phyloP scores from a whole-genome alignment of 2,888 invertebrate species.

The Drosophila limbata region DNA sequence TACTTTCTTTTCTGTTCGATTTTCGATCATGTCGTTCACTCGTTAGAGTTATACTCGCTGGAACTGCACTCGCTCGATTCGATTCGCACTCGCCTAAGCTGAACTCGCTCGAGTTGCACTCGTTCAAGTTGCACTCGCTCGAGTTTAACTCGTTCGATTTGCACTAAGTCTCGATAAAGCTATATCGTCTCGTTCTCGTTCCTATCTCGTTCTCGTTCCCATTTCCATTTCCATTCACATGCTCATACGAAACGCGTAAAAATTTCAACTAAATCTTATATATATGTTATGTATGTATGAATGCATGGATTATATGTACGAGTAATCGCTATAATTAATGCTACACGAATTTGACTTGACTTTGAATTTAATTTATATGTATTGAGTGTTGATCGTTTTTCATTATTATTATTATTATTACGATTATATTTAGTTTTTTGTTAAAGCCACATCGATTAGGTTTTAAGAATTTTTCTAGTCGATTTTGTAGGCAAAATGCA shows the following conservation, averaged over 20 bases:
- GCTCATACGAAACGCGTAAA: conserved; percentile 73
- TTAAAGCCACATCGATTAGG: conserved; percentile 79
- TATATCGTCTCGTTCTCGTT: conserved; percentile 40
- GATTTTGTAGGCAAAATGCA: conserved; percentile 48
- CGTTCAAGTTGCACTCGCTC: conserved; percentile 14
- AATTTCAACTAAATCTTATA: conserved; percentile 74
- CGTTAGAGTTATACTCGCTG: conserved; percentile 9
- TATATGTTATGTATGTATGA: conserved; percentile 33
- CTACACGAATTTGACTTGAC: conserved; percentile 74
- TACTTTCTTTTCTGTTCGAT: conserved; percentile 73
- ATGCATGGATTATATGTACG: conserved; percentile 39
- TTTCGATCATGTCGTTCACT: conserved; percentile 47
- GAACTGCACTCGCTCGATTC: conserved; percentile 13
- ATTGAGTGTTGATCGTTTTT: conserved; percentile 21
- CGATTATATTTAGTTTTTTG: conserved; percentile 54
- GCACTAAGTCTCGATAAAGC: conserved; percentile 66
- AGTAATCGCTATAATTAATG: conserved; percentile 58
- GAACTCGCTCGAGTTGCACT: conserved; percentile 8
- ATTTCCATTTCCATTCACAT: conserved; percentile 13
- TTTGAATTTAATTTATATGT: conserved; percentile 18
- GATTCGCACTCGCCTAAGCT: conserved; percentile 41
- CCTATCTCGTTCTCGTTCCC: conserved; percentile 11
- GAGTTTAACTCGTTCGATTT: conserved; percentile 19
- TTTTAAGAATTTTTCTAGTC: conserved; percentile 55
- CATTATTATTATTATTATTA: conserved; percentile 17